Base-by-base conservation (phyloP, 2,888 invertebrate species). In the Hololepta plana region DNA sequence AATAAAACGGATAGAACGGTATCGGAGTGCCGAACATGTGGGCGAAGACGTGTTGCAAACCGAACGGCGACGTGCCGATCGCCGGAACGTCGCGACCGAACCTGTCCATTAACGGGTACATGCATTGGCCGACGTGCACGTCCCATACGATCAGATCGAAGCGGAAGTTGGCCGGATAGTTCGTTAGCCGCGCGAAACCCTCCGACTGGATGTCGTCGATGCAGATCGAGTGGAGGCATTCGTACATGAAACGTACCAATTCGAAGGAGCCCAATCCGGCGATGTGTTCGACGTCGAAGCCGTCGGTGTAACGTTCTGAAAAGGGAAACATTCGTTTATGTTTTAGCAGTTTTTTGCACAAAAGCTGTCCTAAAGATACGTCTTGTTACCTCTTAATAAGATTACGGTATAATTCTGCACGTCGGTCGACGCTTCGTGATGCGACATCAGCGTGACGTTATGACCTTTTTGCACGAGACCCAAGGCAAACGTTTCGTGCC, bases 1-100 rank as follows among this genome's bases (percentile, higher is more conserved):
- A 32, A 23, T 32, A 38, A 1, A 45, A 46, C 7, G 44, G 24
- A 32, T 47, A 46, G 2, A 39, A 33, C 0, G 42, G 35, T 8
- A 39, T 27, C 4, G 34, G 33, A 26, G 29, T 31, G 2, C 38
- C 39, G 22, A 38, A 32, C 7, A 31, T 26, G 12, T 34, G 22
- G 1, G 23, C 26, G 3, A 39, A 27, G 6, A 17, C 15, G 1
- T 35, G 34, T 4, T 29, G 31, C 4, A 35, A 15, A 8, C 36
- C 34, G 19, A 36, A 38, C 1, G 41, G 34, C 4, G 38, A 35
- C 7, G 35, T 26, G 2, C 28, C 41, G 3, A 41, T 23, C 1
- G 36, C 26, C 2, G 41, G 40, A n/a, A n/a, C n/a, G 3, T 39
- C 38, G n/a, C 34, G 38, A 4, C 32, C 34, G 27, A 41, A 41